Base-by-base conservation (phyloP, 2,888 invertebrate species). In the Bombyx huttoni region DNA sequence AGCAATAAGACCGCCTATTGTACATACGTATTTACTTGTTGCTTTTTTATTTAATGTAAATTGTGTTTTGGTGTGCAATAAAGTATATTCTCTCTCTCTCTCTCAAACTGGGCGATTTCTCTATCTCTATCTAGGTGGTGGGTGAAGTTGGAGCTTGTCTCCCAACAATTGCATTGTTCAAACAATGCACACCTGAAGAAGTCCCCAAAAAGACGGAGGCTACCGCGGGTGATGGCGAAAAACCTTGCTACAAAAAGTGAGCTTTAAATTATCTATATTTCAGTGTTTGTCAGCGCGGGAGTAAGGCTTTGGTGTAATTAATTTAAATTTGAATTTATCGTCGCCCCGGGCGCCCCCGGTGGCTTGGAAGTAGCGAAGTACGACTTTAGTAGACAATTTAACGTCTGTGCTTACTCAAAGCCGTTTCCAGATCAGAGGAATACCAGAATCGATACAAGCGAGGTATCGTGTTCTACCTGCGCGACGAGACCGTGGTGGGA, bases 111-210 rank as follows among this genome's bases (percentile, higher is more conserved):
- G 8, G 9, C 34, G 24, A 48, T 13, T 35, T 48, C 12, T 34
- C 45, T 24, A 34, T 34, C 8, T 45, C 40, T 46, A 13, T 35
- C 3, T 62, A 86, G 86, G 81, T 76, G 53, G 66, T 83, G 0
- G 87, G 87, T 9, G 86, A 87, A 52, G 80, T 80, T 14, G 86
- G 86, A 0, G 86, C 81, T 1, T 87, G 87, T 56, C 78, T 86
- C 83, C 80, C 85, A 9, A 87, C 76, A 0, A 71, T 87, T 8
- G 87, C 68, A 0, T 54, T 87, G 46, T 87, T 81, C 70, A 84
- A 84, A 59, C 77, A 70, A 45, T 84, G 85, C 59, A 51, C 52
- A 57, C 49, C 52, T 5, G 68, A 68, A 13, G 57, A 54, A 7
- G 61, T 54, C 0, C 51, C 56, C 6, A 55, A 55, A 3, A 57